Base-by-base conservation (phyloP, 2,113 vertebrate genomes). In the Macrotus californicus region DNA sequence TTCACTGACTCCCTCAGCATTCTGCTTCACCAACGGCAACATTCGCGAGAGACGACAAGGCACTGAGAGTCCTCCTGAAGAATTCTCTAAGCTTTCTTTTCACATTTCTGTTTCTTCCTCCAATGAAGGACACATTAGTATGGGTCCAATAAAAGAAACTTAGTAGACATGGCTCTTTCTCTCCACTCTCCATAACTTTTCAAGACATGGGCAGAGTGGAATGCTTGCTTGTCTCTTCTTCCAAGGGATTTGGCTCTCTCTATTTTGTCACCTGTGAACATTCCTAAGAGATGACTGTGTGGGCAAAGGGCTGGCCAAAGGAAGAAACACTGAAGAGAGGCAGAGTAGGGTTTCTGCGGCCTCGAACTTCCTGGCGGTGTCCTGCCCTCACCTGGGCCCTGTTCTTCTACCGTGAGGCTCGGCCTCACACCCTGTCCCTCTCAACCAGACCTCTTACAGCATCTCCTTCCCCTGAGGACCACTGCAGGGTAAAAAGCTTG, bases 311-410 rank as follows among this genome's bases (percentile, higher is more conserved):
- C 34, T 80, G 29, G 22, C 41, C 34, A 8, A n/a, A 52, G 21
- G 16, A 67, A 87, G 22, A 46, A 52, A 70, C 11, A 0, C 8
- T 6, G 16, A 77, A 29, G 14, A 54, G 14, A 0, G 36, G 54
- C 13, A 9, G 1, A 34, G 3, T 16, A 77, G 67, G 29, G 50
- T 90, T 41, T 54, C 59, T 31, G 6, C 1, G 1, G 16, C 5
- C 11, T 12, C 2, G 6, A 18, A 15, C 36, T 66, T 56, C 13
- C 73, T 31, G 4, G 3, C 11, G 0, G 1, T 1, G 15, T n/a
- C 36, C 2, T 4, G 13, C 10, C 26, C 21, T 21, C 5, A 14
- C 12, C 41, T 13, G 0, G 12, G 19, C 14, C 15, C 24, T 10
- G 18, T 56, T 56, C 19, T n/a, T 52, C 13, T 48, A 8, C 22